Conservation (phyloP, 30 jellyfish, hydroid and myxozoan genomes). For the Nemopilema nomurai region DNA sequence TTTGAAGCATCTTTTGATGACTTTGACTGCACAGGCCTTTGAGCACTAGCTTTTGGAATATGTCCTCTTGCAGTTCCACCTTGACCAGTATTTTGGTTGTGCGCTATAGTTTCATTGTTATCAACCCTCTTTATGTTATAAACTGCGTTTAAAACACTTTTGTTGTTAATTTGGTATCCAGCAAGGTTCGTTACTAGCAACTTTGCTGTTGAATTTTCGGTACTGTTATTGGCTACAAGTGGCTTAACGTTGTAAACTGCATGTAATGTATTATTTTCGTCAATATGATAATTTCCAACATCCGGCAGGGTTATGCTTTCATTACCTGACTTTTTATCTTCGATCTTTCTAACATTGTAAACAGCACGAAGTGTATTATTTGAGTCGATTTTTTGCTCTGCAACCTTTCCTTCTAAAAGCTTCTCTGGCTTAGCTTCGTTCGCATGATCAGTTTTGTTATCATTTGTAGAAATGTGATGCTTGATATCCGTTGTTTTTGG, state of each 20-base stretch:
- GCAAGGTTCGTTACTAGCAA: conserved; percentile 25
- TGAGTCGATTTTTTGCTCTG: conserved; percentile 27
- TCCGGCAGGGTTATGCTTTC: background rate
- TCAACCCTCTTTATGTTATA: conserved; percentile 3
- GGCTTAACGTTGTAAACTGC: conserved; percentile 18
- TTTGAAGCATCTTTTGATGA: background rate
- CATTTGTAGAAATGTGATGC: conserved; percentile 16
- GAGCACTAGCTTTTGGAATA: background rate
- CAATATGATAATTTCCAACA: conserved; percentile 13
- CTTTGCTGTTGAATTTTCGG: conserved; percentile 28
- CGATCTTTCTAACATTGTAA: conserved; percentile 16
- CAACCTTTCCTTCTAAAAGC: conserved; percentile 1
- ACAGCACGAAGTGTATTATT: conserved; percentile 39
- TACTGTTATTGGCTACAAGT: background rate
- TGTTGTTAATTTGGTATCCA: conserved; percentile 14
- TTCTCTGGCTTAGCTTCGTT: background rate
- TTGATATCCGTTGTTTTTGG: conserved; percentile 52
- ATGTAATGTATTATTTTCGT: background rate
- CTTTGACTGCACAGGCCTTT: background rate
- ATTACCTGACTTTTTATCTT: background rate
- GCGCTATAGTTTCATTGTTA: background rate
- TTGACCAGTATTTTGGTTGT: background rate
- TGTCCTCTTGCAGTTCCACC: background rate
- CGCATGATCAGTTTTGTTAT: background rate
- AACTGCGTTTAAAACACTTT: background rate